These are phyloP conservation scores for Tenthredo notha DNA, from an alignment of 2,888 invertebrate genomes.

Conservation along the genomic window DNA sequence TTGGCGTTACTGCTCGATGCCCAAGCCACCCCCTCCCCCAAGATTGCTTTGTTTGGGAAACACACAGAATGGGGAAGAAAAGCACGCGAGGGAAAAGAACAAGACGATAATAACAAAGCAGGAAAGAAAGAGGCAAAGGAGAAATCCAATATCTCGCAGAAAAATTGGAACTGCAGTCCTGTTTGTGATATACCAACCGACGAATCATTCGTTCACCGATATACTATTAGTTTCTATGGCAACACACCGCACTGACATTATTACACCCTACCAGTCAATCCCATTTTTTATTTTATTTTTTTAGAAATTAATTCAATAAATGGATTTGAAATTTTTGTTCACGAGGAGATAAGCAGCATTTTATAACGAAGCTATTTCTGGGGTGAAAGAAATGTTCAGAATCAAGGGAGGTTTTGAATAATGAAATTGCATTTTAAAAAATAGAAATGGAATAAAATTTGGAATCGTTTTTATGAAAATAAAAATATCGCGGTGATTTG, in stretches of 20 bases:
- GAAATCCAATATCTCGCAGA: slow-evolving; percentile 68
- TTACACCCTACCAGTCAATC: not conserved
- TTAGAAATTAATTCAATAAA: not conserved
- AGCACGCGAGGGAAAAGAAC: slow-evolving; percentile 54
- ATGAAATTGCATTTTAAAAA: not conserved
- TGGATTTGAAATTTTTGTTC: not conserved
- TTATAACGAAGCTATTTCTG: not conserved
- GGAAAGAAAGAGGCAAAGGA: slow-evolving; percentile 53
- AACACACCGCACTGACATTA: not conserved
- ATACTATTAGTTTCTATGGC: not conserved
- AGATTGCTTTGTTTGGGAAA: slow-evolving; percentile 75
- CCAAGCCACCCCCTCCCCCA: slow-evolving; percentile 66
- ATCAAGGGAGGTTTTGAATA: not conserved
- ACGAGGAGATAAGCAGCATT: not conserved
- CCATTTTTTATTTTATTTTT: not conserved
- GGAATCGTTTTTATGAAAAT: not conserved
- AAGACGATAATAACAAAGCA: slow-evolving; percentile 41
- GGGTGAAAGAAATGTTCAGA: not conserved
- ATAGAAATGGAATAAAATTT: not conserved
- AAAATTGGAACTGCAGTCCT: slow-evolving; percentile 64
- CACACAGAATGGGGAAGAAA: slow-evolving; percentile 57
- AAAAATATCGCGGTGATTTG: not conserved
- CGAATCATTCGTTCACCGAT: slow-evolving; percentile 36
- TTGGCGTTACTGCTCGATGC: slow-evolving; percentile 64
- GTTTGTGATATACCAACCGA: slow-evolving; percentile 43